These are phyloP conservation scores for Lophochroa leadbeateri DNA, from an alignment of 2,113 vertebrate genomes.

Conservation along the genomic window DNA sequence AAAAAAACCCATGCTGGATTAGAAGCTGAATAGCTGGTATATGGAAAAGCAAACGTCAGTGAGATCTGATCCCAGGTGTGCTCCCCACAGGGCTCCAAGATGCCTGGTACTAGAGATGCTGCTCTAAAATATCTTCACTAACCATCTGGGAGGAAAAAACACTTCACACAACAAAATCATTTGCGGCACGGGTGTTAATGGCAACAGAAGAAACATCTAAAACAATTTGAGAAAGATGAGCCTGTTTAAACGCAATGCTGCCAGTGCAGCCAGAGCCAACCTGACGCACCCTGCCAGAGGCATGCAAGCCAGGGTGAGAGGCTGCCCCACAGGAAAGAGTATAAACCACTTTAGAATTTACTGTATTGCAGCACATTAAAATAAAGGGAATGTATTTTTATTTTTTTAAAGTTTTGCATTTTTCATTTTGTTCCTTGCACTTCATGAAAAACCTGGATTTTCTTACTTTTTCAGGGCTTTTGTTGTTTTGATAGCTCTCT, in stretches of 20 bases:
- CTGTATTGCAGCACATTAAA: not conserved
- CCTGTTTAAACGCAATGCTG: not conserved
- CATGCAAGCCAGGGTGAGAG: not conserved
- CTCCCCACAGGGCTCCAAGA: accelerated
- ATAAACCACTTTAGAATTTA: not conserved
- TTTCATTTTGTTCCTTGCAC: not conserved
- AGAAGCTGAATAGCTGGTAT: not conserved
- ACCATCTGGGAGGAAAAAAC: not conserved
- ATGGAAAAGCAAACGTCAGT: not conserved
- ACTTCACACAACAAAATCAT: accelerated
- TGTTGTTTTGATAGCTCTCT: not conserved
- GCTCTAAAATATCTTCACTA: not conserved
- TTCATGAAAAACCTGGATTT: not conserved
- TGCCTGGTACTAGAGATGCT: accelerated
- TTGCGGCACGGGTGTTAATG: not conserved
- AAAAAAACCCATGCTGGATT: not conserved
- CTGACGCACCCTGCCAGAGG: accelerated
- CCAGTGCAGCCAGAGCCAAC: not conserved
- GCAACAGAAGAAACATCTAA: not conserved
- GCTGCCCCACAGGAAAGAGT: not conserved
- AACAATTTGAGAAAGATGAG: not conserved
- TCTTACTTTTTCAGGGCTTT: not conserved
- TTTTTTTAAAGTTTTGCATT: not conserved
- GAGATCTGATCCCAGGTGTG: too few species aligned
- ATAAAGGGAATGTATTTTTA: not conserved